A percentile compares a stretch with the other conserved stretches of the same genome.
Conservation (phyloP, 2,113 vertebrate genomes). For the Myotis brandtii region DNA sequence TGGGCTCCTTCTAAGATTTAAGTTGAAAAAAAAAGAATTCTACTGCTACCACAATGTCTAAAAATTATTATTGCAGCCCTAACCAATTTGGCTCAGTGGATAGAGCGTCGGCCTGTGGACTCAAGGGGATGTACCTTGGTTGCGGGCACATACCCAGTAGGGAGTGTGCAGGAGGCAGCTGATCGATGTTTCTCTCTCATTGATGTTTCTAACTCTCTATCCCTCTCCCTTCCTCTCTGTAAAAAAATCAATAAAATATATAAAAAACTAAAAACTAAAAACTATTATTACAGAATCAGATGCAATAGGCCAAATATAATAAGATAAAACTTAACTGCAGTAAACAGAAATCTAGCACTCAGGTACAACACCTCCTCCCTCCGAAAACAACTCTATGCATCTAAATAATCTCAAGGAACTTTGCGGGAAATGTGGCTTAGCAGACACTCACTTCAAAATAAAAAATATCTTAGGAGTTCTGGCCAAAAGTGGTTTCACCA, state of each 20-base stretch:
- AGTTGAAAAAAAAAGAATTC: constrained; percentile 18
- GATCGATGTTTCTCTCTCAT: no score
- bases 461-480: background rate
- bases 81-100: no score
- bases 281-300: constrained; percentile 2
- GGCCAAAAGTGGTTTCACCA: constrained; percentile 8
- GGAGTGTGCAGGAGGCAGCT: no score
- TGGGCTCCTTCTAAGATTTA: background rate
- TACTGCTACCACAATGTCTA: background rate
- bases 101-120: no score
- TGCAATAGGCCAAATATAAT: background rate
- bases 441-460: background rate
- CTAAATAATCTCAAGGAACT: constrained; percentile 5
- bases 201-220: no score
- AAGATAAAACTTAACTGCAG: constrained; percentile 5
- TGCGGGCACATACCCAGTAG: no score
- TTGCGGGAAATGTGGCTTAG: background rate
- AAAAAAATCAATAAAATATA: no score
- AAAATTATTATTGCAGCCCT: background rate
- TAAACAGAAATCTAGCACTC: background rate
- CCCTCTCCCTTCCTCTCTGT: no score
- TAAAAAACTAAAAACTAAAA: background rate
- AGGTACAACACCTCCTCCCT: background rate
- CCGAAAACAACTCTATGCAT: background rate
- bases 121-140: no score